phyloP scores from a whole-genome alignment of 2,888 invertebrate genomes.

The Microctonus aethiopoides region DNA sequence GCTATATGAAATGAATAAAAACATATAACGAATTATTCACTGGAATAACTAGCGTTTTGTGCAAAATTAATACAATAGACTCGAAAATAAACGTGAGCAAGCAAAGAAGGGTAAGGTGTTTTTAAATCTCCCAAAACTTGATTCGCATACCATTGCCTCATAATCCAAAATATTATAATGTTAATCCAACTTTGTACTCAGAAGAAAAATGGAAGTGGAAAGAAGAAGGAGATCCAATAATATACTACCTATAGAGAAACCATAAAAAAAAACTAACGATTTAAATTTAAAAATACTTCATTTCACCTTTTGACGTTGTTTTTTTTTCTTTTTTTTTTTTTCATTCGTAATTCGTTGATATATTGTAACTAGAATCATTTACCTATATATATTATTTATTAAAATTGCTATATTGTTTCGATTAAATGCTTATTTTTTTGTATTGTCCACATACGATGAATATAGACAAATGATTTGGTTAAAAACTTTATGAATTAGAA shows the following conservation, averaged over 20 bases:
- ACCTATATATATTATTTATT: no score
- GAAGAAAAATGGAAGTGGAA: neutral
- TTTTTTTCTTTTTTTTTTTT: no score
- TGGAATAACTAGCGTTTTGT: conserved; percentile 15
- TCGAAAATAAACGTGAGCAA: conserved; percentile 4
- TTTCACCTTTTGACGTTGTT: no score
- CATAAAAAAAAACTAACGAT: no score
- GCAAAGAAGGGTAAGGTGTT: conserved; percentile 1
- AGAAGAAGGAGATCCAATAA: neutral
- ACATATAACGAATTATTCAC: conserved; percentile 2
- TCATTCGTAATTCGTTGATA: no score
- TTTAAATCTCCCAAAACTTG: neutral
- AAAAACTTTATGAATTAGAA: conserved; percentile 7
- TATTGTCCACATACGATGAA: neutral
- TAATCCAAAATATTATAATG: neutral
- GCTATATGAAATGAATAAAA: neutral
- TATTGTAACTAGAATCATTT: no score
- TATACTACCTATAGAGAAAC: neutral
- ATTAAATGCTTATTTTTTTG: no score
- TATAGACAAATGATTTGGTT: neutral
- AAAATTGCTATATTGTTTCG: no score
- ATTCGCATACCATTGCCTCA: neutral
- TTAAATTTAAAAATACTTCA: no score
- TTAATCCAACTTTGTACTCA: neutral
- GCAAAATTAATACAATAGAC: conserved; percentile 16